These are phyloP conservation scores for Chlorospingus flavigularis DNA, from an alignment of 2,797 vertebrate genomes.

Conservation along the genomic window DNA sequence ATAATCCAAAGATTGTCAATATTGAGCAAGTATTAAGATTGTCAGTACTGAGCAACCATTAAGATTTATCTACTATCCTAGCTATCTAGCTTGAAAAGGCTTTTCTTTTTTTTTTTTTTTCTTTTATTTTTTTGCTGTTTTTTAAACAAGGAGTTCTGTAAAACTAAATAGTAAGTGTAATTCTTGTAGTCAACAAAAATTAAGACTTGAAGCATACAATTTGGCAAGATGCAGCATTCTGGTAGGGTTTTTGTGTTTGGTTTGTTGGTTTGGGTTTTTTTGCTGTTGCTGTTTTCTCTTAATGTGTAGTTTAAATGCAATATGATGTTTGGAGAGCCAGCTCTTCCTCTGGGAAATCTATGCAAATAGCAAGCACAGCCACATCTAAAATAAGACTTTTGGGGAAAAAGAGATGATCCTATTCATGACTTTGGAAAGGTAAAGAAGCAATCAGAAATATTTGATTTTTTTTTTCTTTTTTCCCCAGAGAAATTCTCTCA, in stretches of 20 bases:
- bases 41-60: accelerated
- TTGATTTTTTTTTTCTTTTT: background rate
- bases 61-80: background rate
- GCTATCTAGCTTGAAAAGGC: background rate
- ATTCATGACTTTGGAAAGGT: background rate
- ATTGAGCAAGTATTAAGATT: background rate
- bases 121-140: accelerated
- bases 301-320: background rate
- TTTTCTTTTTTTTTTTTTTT: background rate
- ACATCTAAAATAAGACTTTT: background rate
- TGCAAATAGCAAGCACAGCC: background rate
- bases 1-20: background rate
- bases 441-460: background rate
- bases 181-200: background rate
- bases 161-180: background rate
- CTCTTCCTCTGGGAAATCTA: background rate
- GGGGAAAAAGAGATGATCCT: background rate
- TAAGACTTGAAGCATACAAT: background rate
- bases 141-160: background rate
- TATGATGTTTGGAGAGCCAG: background rate
- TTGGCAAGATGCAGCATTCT: background rate
- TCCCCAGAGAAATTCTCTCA: background rate
- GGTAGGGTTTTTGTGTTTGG: background rate
- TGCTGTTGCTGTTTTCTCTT: background rate
- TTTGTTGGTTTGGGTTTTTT: background rate